phyloP scores from a whole-genome alignment of 2,113 vertebrate genomes.

The Laterallus jamaicensis region DNA sequence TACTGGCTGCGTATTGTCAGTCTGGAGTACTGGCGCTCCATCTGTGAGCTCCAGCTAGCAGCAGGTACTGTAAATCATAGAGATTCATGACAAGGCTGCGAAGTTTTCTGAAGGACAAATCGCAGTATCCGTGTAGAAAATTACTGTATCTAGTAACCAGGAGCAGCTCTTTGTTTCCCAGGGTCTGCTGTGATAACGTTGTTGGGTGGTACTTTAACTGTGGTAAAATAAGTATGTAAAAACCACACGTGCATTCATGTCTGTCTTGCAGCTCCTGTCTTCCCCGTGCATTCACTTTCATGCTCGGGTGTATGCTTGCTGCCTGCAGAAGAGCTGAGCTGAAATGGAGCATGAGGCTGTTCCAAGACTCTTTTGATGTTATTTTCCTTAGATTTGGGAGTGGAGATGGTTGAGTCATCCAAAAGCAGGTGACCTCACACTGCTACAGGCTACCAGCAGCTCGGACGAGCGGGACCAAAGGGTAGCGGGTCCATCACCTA shows the following conservation, averaged over 20 bases:
- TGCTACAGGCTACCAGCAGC: not conserved
- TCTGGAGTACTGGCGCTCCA: slow-evolving; percentile 62
- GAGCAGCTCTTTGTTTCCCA: not conserved
- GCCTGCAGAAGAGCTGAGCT: not conserved
- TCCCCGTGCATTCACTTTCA: not conserved
- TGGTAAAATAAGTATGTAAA: not conserved
- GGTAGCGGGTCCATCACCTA: fast-evolving
- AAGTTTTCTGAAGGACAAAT: slow-evolving; percentile 69
- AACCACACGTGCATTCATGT: fast-evolving
- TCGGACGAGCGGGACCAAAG: not conserved
- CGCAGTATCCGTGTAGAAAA: not conserved
- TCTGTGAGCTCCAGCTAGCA: slow-evolving; percentile 70
- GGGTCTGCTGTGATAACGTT: fast-evolving
- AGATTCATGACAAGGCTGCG: slow-evolving; percentile 65
- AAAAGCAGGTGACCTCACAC: fast-evolving
- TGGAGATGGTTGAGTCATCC: not conserved
- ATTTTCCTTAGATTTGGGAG: not conserved
- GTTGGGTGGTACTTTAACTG: not conserved
- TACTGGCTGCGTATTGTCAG: slow-evolving; percentile 64
- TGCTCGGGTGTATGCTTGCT: fast-evolving
- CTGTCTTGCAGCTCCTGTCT: not conserved
- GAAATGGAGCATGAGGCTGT: not conserved
- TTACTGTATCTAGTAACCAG: not conserved
- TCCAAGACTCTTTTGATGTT: not conserved
- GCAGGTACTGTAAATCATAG: slow-evolving; percentile 72